Base-by-base conservation (phyloP, 2,888 invertebrate species). In the Acanthosoma haemorrhoidale region DNA sequence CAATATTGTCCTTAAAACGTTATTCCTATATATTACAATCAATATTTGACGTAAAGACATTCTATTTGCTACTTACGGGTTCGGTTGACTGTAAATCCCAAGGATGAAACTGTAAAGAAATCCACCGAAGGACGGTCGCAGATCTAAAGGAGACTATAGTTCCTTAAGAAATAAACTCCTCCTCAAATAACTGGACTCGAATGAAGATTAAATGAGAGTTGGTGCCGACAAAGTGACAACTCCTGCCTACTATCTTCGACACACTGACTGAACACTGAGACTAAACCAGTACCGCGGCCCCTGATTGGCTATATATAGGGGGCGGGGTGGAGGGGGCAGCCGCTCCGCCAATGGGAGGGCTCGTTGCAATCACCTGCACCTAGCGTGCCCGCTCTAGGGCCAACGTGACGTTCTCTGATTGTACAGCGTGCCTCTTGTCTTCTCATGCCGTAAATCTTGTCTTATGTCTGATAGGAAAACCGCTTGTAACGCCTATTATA, bases 301-400 rank as follows among this genome's bases (percentile, higher is more conserved):
- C 51, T 51, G 51, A 51, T 51, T 51, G 51, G 61, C 21, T 61
- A 61, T 61, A 61, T 61, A 61, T 61, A 61, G 61, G 36, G 36
- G 61, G 61, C 61, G 5, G 15, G 21, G 21, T 36, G 21, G 61
- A 5, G 61, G 61, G 61, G 61, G 21, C 13, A 34, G 32, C 9
- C 11, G 3, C 6, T 1, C n/a, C 13, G 34, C 61, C 61, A 61
- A 61, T 61, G 38, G 38, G 34, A 21, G 13, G 4, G 3, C 51
- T 1, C n/a, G 25, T 51, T 51, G 51, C 51, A 51, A 51, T 51
- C 51, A 51, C 51, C 51, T 51, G 51, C 51, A 51, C 25, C 29
- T 51, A 25, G 51, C 51, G 51, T 51, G 51, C 25, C 51, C 51
- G 1, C 8, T 25, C 25, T 25, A 3, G 25, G 51, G 18, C 18